A percentile compares a stretch with the other conserved stretches of the same genome.
phyloP scores from a whole-genome alignment of 2,888 invertebrate species.

The Microplitis manilae region DNA sequence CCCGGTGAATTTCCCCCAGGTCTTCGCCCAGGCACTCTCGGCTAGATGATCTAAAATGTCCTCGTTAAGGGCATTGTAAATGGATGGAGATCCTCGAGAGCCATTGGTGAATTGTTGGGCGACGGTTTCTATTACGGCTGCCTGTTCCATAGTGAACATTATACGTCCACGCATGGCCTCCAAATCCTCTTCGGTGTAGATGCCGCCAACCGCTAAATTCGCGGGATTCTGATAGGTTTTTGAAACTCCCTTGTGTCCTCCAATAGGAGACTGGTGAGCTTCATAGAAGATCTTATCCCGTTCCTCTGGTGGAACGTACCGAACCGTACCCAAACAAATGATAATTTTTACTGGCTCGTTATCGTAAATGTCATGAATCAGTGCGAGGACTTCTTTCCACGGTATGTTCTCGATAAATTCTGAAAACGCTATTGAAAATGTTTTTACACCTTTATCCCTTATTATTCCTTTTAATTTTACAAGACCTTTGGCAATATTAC shows the following conservation, averaged over 20 bases:
- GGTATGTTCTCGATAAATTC: background rate
- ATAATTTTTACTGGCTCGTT: background rate
- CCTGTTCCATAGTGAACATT: background rate
- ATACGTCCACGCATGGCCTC: conserved; percentile 38
- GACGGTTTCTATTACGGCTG: conserved; percentile 27
- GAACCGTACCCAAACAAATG: conserved; percentile 4
- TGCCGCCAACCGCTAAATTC: conserved; percentile 40
- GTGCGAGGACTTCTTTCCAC: background rate
- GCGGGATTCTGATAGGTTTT: conserved; percentile 36
- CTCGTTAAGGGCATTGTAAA: too few relatives aligned
- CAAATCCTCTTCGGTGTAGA: conserved; percentile 6
- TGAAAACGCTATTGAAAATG: background rate
- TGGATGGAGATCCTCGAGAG: background rate
- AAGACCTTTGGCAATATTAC: background rate
- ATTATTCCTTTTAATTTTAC: background rate
- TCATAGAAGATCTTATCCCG: conserved; percentile 2
- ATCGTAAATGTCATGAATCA: background rate
- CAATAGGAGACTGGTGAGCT: conserved; percentile 12
- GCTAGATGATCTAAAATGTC: too few relatives aligned
- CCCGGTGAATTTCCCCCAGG: too few relatives aligned
- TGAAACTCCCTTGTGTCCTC: conserved; percentile 31
- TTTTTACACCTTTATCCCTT: background rate
- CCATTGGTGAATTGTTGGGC: conserved; percentile 21
- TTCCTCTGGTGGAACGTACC: background rate
- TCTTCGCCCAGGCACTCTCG: too few relatives aligned